Evolutionary conservation across 1,140 invertebrate species (phyloP).

Genomic region (Lamellibrachia luymesi): DNA sequence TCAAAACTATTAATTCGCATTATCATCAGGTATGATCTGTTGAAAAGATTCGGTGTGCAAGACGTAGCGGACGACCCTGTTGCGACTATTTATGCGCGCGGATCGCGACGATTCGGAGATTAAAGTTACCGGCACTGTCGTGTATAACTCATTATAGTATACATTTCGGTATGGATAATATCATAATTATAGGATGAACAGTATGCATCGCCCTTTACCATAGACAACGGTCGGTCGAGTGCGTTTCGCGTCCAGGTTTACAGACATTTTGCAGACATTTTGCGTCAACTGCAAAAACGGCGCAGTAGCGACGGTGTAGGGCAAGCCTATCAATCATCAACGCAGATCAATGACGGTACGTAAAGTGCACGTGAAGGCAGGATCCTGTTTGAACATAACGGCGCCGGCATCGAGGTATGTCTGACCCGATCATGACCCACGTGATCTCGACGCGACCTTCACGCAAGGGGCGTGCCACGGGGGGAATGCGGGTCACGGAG

Average conservation of each 20-base stretch:
- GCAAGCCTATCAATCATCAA: not conserved
- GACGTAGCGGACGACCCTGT: not conserved
- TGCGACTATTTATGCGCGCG: not conserved
- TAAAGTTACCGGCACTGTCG: not conserved
- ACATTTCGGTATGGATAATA: not conserved
- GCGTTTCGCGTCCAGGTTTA: not conserved
- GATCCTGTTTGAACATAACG: not conserved
- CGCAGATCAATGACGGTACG: not conserved
- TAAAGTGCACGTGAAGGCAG: not conserved
- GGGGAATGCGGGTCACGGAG: not conserved
- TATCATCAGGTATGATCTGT: not conserved
- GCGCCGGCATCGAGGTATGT: not conserved
- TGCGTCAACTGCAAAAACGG: not conserved
- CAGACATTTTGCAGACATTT: not conserved
- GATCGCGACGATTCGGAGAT: not conserved
- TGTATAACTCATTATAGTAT: not conserved
- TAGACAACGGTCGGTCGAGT: not conserved
- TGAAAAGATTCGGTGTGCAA: not conserved
- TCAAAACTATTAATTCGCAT: not conserved
- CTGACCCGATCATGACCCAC: not conserved
- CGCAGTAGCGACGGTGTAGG: not conserved
- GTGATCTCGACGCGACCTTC: not conserved
- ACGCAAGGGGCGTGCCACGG: not conserved
- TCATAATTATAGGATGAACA: not conserved
- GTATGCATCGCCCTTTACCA: not conserved